Evolutionary conservation across 2,797 vertebrate species (phyloP).

Genomic region (Crenichthys baileyi): DNA sequence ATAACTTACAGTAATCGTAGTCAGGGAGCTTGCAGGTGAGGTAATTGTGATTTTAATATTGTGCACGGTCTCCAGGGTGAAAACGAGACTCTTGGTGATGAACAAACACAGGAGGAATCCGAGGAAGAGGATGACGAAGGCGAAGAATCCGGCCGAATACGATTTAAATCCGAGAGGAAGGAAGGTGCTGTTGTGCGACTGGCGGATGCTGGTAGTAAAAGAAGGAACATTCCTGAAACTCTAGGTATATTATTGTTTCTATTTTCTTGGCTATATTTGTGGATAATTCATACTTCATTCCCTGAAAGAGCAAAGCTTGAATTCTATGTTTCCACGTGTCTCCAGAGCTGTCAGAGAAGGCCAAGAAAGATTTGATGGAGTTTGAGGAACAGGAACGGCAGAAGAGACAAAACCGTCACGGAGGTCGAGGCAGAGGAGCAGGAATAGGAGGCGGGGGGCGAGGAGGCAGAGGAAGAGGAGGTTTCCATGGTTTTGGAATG

Average conservation of each 20-base stretch:
- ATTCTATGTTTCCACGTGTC: background rate
- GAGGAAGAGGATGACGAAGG: slow-evolving; percentile 95
- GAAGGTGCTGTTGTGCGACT: slow-evolving; percentile 91
- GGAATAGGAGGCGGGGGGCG: slow-evolving; percentile 65
- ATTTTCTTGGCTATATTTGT: background rate
- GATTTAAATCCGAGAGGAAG: slow-evolving; percentile 96
- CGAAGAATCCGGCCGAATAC: slow-evolving; percentile 89
- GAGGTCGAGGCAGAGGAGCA: slow-evolving; percentile 81
- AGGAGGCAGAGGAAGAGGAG: slow-evolving; percentile 77
- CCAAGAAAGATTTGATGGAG: slow-evolving; percentile 92
- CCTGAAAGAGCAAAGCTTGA: background rate
- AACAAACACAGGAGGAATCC: slow-evolving; percentile 89
- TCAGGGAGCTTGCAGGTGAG: background rate
- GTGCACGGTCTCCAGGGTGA: slow-evolving; percentile 73
- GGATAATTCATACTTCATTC: background rate
- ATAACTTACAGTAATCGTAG: background rate
- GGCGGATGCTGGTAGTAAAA: slow-evolving; percentile 88
- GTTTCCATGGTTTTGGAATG: slow-evolving; percentile 74
- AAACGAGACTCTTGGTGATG: slow-evolving; percentile 83
- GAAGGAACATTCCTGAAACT: slow-evolving; percentile 97
- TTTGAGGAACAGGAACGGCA: slow-evolving; percentile 94
- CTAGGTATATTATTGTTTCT: slow-evolving; percentile 81
- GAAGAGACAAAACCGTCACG: slow-evolving; percentile 87
- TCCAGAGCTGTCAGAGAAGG: slow-evolving; percentile 95
- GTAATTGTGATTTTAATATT: slow-evolving; percentile 5